Percentiles rank a stretch among this genome's conserved stretches.
phyloP scores from a whole-genome alignment of 2,113 vertebrate species.

The Odobenus rosmarus region DNA sequence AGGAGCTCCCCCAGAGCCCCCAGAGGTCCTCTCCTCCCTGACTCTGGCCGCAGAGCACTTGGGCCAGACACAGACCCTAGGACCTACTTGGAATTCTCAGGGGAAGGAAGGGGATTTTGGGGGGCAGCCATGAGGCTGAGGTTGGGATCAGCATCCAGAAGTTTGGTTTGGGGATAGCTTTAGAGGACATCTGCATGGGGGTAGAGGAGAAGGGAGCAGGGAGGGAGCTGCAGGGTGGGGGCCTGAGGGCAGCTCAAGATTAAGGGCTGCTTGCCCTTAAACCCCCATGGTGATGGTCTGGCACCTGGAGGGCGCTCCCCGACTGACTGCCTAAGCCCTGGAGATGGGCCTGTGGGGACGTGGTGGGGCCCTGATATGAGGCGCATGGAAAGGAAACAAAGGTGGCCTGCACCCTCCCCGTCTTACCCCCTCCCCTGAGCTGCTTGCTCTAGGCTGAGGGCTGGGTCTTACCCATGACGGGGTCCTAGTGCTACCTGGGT shows the following conservation, averaged over 20 bases:
- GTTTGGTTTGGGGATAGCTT: neutral
- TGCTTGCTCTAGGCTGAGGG: neutral
- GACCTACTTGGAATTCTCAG: neutral
- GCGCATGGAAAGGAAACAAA: neutral
- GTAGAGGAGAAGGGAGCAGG: no score
- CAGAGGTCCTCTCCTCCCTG: neutral
- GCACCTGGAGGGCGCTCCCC: neutral
- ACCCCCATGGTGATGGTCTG: neutral
- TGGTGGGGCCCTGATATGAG: neutral
- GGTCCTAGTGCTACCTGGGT: neutral
- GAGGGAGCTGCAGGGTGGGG: neutral
- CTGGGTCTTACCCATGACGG: neutral
- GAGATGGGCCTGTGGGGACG: neutral
- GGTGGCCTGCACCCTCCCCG: neutral
- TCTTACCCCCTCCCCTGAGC: neutral
- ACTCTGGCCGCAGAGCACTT: neutral
- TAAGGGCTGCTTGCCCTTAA: neutral
- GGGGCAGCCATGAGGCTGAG: accelerated
- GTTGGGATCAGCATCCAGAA: neutral
- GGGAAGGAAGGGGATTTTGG: neutral
- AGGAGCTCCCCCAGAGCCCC: neutral
- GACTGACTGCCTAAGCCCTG: neutral
- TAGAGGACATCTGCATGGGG: neutral
- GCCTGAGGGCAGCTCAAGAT: no score
- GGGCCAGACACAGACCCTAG: neutral